Conservation (phyloP, 2,888 invertebrate genomes). For the Rhamnusium bicolor region DNA sequence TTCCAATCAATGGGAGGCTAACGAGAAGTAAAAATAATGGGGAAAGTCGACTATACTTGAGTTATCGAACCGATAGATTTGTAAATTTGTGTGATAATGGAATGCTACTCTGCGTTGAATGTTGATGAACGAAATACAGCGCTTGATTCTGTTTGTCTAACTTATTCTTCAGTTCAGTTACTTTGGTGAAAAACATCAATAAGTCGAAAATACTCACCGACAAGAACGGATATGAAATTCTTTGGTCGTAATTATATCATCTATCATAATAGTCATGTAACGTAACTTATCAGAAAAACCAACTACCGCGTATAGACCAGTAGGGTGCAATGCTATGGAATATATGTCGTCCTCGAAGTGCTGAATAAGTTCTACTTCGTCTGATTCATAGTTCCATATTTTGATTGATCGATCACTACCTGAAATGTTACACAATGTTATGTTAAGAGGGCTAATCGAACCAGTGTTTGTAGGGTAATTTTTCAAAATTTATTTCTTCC, state of each 20-base stretch:
- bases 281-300: constrained; percentile 94
- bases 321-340: constrained; percentile 84
- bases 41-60: too few species aligned
- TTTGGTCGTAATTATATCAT: constrained; percentile 81
- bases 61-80: too few species aligned
- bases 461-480: too few species aligned
- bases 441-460: not conserved
- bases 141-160: too few species aligned
- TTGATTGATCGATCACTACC: constrained; percentile 89
- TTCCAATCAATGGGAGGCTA: not conserved
- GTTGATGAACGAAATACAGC: too few species aligned
- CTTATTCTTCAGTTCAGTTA: too few species aligned
- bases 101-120: too few species aligned
- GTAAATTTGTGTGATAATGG: too few species aligned
- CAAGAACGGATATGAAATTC: constrained; percentile 78
- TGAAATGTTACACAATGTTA: constrained; percentile 45
- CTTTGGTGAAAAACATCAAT: too few species aligned
- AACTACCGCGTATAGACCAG: constrained; percentile 86
- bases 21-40: too few species aligned
- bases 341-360: constrained; percentile 89
- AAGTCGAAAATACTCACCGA: constrained; percentile 62
- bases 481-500: too few species aligned
- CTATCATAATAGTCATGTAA: constrained; percentile 89
- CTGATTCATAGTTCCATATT: constrained; percentile 93
- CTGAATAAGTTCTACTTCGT: constrained; percentile 77